Evolutionary conservation across 2,797 vertebrate genomes (phyloP), one percentile per base, ranked within the genome.

Genomic region (Pipistrellus pygmaeus): DNA sequence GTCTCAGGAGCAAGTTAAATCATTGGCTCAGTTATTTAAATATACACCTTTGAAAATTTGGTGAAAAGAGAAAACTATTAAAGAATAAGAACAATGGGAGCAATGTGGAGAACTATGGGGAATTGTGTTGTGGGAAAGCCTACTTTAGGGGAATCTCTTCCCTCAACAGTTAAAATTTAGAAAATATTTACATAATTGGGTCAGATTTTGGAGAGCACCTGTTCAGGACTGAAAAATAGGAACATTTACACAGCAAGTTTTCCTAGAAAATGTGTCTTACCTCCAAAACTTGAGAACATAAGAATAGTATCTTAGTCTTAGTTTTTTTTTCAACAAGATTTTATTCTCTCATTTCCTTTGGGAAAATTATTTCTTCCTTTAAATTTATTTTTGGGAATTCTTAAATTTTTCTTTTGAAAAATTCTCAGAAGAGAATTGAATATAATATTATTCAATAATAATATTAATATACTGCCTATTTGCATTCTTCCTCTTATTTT

Each of bases 371-470:
- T 5, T 32, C 82, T 95, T 82, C 11, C n/a, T 85, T 77, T 44
- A 23, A 57, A 30, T 88, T 86, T 78, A 72, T 17, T 17, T 91
- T 89, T 87, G 72, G n/a, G 57, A 75, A 6, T 89, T 82, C 41
- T 83, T 32, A 93, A 35, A 91, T 6, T 41, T 41, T 41, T 41
- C 38, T 41, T 41, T 41, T 41, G 38, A 41, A 41, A 41, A 41
- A 7, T 41, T 41, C 25, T 3, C 8, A 85, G 64, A 64, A 78
- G 18, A 82, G 25, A 82, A 73, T 3, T 53, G 12, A 66, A 12
- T 51, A 53, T 35, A 69, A 60, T 80, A 55, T 35, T 80, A 12
- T 38, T 2, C n/a, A 86, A 64, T 7, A 64, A 76, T 81, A 85
- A 69, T 85, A 77, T 90, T 60, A 60, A 82, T 5, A 66, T 35